Evolutionary conservation across 1,140 invertebrate genomes (phyloP).

Genomic region (Saxidomus purpurata): DNA sequence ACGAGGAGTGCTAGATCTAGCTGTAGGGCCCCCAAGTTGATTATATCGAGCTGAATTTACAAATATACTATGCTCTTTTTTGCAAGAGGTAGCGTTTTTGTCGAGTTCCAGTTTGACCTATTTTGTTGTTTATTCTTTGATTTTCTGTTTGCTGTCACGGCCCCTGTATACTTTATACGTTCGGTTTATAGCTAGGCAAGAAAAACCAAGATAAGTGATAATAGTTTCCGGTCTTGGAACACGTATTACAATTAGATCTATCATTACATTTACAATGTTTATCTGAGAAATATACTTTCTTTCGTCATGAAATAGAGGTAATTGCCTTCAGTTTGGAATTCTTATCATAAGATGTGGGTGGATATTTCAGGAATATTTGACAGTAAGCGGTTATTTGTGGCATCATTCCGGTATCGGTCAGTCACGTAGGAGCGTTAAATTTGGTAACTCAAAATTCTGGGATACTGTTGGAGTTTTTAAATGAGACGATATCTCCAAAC

Average conservation of each 20-base stretch:
- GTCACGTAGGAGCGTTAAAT: slow-evolving; percentile 10
- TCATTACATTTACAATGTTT: slow-evolving; percentile 39
- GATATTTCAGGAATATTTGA: slow-evolving; percentile 17
- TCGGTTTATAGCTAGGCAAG: not conserved
- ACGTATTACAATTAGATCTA: slow-evolving; percentile 52
- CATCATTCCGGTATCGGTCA: slow-evolving; percentile 22
- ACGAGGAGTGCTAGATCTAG: no score
- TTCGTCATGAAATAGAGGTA: slow-evolving; percentile 51
- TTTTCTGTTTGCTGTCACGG: no score
- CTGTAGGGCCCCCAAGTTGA: no score
- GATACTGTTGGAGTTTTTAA: no score
- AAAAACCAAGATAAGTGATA: slow-evolving; percentile 16
- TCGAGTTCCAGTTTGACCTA: no score
- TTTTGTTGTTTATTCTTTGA: no score
- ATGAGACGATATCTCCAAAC: no score
- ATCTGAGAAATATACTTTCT: slow-evolving; percentile 42
- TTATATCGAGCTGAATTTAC: no score
- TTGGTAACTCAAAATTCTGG: no score
- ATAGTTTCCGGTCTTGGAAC: slow-evolving; percentile 45
- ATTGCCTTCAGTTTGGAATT: slow-evolving; percentile 30
- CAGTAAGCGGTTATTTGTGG: not conserved
- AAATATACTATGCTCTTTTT: no score
- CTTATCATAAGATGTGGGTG: slow-evolving; percentile 39
- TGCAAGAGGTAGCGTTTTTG: no score
- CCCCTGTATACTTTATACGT: no score